These are phyloP conservation scores for Eilema caniola DNA, from an alignment of 2,888 invertebrate species.

Conservation along the genomic window DNA sequence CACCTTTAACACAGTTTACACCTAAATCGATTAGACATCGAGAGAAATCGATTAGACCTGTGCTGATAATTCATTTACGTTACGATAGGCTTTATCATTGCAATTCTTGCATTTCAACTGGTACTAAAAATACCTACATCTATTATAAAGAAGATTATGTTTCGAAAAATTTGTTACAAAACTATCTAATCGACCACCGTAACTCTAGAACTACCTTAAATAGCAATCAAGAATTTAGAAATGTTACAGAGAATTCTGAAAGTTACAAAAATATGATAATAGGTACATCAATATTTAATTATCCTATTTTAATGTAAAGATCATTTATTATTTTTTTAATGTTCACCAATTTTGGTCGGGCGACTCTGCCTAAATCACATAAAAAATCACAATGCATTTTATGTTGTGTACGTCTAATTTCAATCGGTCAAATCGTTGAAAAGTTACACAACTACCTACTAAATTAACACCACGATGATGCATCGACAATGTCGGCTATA, in stretches of 20 bases:
- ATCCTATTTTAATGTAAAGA: no score
- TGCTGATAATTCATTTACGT: slow-evolving; percentile 78
- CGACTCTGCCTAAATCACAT: neutral
- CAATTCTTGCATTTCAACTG: slow-evolving; percentile 59
- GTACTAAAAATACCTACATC: slow-evolving; percentile 21
- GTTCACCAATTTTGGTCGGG: neutral
- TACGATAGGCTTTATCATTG: slow-evolving; percentile 67
- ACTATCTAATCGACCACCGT: no score
- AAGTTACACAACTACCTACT: neutral
- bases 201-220: no score
- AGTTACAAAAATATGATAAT: no score
- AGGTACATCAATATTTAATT: no score
- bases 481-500: no score
- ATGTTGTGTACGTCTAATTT: no score
- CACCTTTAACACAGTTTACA: slow-evolving; percentile 81
- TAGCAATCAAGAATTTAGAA: no score
- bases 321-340: no score
- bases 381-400: no score
- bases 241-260: no score
- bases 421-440: neutral
- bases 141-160: neutral
- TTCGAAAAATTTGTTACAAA: neutral
- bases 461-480: neutral
- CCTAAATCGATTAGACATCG: slow-evolving; percentile 84
- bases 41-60: slow-evolving; percentile 80